These are phyloP conservation scores for Threskiornis aethiopicus DNA, from an alignment of 2,797 vertebrate genomes.

Conservation along the genomic window DNA sequence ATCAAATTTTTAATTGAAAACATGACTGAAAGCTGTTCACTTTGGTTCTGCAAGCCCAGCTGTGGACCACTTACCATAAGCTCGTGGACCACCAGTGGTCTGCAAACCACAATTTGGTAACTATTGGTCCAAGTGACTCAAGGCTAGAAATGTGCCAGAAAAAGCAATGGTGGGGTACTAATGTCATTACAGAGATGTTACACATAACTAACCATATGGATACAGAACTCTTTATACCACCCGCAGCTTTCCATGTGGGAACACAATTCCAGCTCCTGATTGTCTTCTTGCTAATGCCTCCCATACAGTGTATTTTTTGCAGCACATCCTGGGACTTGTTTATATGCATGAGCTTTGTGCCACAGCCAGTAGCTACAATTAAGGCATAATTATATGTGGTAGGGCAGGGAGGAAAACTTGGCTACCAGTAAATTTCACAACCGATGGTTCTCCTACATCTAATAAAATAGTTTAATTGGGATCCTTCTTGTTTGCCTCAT, in stretches of 20 bases:
- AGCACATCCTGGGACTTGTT: slow-evolving; percentile 44
- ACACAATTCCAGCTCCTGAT: not conserved
- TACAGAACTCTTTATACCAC: slow-evolving; percentile 34
- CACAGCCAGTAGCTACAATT: slow-evolving; percentile 61
- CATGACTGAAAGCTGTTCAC: not conserved
- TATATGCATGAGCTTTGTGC: slow-evolving; percentile 35
- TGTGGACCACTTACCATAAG: slow-evolving; percentile 11
- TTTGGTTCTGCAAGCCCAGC: slow-evolving; percentile 36
- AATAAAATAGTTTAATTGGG: slow-evolving; percentile 44
- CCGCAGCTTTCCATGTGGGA: slow-evolving; percentile 45
- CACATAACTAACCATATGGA: not conserved
- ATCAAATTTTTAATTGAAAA: slow-evolving; percentile 37
- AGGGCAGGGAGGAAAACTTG: slow-evolving; percentile 38
- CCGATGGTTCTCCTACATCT: slow-evolving; percentile 1
- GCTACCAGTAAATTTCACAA: slow-evolving; percentile 63
- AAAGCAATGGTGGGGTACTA: not conserved
- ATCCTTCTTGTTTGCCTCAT: slow-evolving; percentile 23
- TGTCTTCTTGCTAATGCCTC: slow-evolving; percentile 45
- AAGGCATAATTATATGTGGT: slow-evolving; percentile 57
- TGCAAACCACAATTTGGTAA: slow-evolving; percentile 24
- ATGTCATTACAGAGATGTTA: slow-evolving; percentile 13
- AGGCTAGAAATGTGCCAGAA: slow-evolving; percentile 15
- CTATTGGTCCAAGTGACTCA: not conserved
- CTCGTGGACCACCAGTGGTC: slow-evolving; percentile 43
- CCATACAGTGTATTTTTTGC: slow-evolving; percentile 24